Evolutionary conservation across 2,888 invertebrate genomes (phyloP), one percentile per base, ranked within the genome.

Genomic region (Perithous albicinctus): DNA sequence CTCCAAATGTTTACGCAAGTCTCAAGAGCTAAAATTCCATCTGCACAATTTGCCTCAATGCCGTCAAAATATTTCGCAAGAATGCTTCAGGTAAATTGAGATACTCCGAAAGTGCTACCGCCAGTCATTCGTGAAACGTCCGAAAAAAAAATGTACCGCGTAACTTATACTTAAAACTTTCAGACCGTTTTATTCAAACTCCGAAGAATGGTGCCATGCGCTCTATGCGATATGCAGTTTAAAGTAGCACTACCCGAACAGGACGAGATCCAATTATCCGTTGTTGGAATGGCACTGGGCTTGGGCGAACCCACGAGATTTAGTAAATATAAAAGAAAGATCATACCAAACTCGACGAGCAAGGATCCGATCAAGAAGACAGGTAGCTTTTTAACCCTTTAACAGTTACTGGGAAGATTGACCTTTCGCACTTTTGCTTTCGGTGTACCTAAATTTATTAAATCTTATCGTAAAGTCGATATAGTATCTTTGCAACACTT

Each of bases 1-100:
- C 93, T 96, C 51, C 96, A 97, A 94, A 97, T 97, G 96, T 97
- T 97, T 89, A 95, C 97, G 0, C 97, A 98, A 91, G 95, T 98
- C 20, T 91, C 90, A 2, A 93, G 96, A 46, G 94, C 95, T 0
- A 95, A 95, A 89, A 93, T 96, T 46, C 94, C 94, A 6, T 89
- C 93, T 0, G 91, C 92, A 38, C 93, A 93, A 84, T 92, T 93
- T 1, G 93, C 94, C 0, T 93, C 93, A 10, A 94, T 93, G 88
- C 93, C 92, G 72, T 93, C 93, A 0, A 94, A 93, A 85, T 93
- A 94, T 85, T 94, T 95, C 81, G 94, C 94, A 8, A 93, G 93
- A 80, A 89, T 94, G 61, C 89, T 95, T 91, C 94, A 95, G 90
- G 94, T 94, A 93, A 10, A 15, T 12, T 10, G 8, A 56, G 0